Conservation (phyloP, 1,140 invertebrate genomes). For the Drosophila trapezifrons region DNA sequence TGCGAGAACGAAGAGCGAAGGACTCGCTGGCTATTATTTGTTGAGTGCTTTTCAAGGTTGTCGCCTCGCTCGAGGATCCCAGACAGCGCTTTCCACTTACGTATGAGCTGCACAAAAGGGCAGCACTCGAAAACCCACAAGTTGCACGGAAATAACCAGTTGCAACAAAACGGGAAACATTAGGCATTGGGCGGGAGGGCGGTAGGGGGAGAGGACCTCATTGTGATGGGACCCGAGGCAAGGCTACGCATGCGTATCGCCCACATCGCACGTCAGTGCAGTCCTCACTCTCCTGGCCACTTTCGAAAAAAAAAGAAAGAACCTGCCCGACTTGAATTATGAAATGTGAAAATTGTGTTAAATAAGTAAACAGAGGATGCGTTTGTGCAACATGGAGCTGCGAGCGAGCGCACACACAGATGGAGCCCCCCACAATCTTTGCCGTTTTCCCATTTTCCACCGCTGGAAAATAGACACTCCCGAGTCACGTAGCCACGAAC, state of each 20-base stretch:
- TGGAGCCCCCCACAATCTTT: not conserved
- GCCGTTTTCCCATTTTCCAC: constrained; percentile 4
- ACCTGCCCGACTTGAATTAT: constrained; percentile 52
- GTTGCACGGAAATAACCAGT: constrained; percentile 27
- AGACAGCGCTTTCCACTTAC: constrained; percentile 71
- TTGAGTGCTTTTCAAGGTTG: constrained; percentile 77
- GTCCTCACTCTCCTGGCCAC: constrained; percentile 16
- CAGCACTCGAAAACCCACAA: constrained; percentile 24
- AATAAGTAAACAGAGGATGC: constrained; percentile 75
- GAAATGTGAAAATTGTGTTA: constrained; percentile 79
- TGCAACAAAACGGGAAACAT: constrained; percentile 44
- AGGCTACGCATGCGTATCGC: constrained; percentile 68
- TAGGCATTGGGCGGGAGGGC: constrained; percentile 34
- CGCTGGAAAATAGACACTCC: constrained; percentile 33
- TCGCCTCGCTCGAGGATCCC: constrained; percentile 41
- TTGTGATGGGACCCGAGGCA: constrained; percentile 22
- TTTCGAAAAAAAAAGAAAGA: too few species aligned
- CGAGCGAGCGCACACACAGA: constrained; percentile 6
- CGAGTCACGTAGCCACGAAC: constrained; percentile 60
- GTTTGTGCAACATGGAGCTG: constrained; percentile 50
- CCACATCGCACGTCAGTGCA: constrained; percentile 18
- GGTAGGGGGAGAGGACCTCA: constrained; percentile 5
- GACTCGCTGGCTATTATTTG: constrained; percentile 57
- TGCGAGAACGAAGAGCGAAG: constrained; percentile 35
- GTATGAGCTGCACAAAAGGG: constrained; percentile 16